phyloP scores from a whole-genome alignment of 30 jellyfish, hydroid and myxozoan species.

The Hydractinia symbiolongicarpus region DNA sequence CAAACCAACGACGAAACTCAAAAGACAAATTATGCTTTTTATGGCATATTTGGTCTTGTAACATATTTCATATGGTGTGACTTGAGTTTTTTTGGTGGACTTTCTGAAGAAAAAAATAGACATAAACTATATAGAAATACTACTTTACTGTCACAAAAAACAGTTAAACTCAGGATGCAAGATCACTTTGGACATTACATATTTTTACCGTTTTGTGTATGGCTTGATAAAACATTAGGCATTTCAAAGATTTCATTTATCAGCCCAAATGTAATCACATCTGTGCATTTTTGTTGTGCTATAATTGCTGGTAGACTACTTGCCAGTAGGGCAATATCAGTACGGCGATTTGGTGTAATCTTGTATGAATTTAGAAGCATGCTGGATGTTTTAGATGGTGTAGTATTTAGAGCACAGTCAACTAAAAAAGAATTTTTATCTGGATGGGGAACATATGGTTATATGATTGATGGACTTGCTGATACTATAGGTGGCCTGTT shows the following conservation, averaged over 20 bases:
- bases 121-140: slow-evolving; percentile 13
- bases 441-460: slow-evolving; percentile 89
- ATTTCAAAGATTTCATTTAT: slow-evolving; percentile 74
- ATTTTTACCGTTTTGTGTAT: slow-evolving; percentile 78
- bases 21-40: slow-evolving; percentile 64
- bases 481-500: slow-evolving; percentile 68
- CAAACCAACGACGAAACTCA: neutral
- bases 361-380: slow-evolving; percentile 58
- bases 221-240: slow-evolving; percentile 61
- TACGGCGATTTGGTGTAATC: slow-evolving; percentile 60
- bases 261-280: slow-evolving; percentile 71
- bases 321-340: slow-evolving; percentile 34
- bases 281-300: slow-evolving; percentile 63
- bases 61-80: slow-evolving; percentile 92
- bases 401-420: slow-evolving; percentile 72
- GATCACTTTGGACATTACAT: slow-evolving; percentile 82
- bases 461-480: slow-evolving; percentile 81
- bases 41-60: slow-evolving; percentile 63
- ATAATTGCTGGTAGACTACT: slow-evolving; percentile 62
- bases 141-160: slow-evolving; percentile 11
- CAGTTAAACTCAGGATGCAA: slow-evolving; percentile 86
- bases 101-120: slow-evolving; percentile 36
- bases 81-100: slow-evolving; percentile 84
- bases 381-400: slow-evolving; percentile 83
- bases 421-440: slow-evolving; percentile 41